Base-by-base conservation (phyloP, 2,888 invertebrate genomes). In the Synanthedon tipuliformis region DNA sequence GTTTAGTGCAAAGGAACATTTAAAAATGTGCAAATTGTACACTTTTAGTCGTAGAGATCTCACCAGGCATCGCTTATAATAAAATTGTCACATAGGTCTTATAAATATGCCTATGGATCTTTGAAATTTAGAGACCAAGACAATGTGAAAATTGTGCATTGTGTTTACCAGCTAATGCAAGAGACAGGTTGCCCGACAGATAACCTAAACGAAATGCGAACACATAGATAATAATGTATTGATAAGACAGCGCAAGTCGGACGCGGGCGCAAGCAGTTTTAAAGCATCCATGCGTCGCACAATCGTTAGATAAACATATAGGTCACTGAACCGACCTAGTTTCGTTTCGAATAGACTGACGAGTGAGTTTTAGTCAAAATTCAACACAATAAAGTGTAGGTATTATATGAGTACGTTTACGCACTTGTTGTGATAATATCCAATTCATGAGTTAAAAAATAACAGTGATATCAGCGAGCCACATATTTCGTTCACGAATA, bases 271-370 rank as follows among this genome's bases (percentile, higher is more conserved):
- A 34, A 34, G 34, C 34, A 34, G 34, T 34, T 34, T 34, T 34
- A 34, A 34, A 23, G 49, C 23, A 12, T 23, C 73, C 75, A 72
- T 73, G 75, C 74, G 74, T 71, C 71, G 68, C 72, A 75, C 82
- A 81, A 82, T 83, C 78, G 72, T 76, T 84, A 86, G 86, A 86
- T 85, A 87, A 87, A 87, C 87, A 87, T 81, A 85, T 86, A 73
- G 87, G 86, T 84, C 85, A 81, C 74, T 87, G 87, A 87, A 86
- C 87, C 83, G 86, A 85, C 87, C 87, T 67, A 87, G 81, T 82
- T 87, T 79, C 69, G 34, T 34, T 66, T 63, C 64, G 68, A 67
- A 69, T 75, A 57, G 59, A 63, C 61, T 61, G 62, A 75, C 75
- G 77, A 74, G 75, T 68, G 76, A 59, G 72, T 71, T 78, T 81